Conservation (phyloP, 2,797 vertebrate genomes). For the Chiropotes sagulatus region DNA sequence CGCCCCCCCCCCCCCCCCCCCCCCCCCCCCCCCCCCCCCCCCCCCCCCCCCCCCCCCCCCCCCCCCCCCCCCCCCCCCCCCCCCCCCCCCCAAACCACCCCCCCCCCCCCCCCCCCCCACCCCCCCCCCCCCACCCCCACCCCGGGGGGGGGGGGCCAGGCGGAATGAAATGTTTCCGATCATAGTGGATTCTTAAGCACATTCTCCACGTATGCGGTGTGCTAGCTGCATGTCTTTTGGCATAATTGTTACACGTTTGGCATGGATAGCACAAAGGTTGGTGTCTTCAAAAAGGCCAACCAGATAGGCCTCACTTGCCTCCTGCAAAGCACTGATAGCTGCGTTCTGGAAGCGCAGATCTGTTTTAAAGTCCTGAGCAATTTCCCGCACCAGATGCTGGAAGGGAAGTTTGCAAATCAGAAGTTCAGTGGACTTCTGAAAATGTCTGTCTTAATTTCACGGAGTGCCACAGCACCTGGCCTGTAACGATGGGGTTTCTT, state of each 20-base stretch:
- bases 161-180: neutral
- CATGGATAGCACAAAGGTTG: neutral
- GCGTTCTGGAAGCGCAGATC: slow-evolving; percentile 87
- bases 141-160: too few relatives aligned
- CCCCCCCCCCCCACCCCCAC: too few relatives aligned
- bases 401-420: slow-evolving; percentile 87
- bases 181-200: neutral
- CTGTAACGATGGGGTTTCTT: too few relatives aligned
- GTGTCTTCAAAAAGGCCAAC: neutral
- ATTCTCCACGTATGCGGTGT: neutral
- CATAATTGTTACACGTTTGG: neutral
- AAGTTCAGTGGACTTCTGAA: slow-evolving; percentile 86
- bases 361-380: slow-evolving; percentile 88
- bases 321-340: slow-evolving; percentile 86
- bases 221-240: neutral
- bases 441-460: slow-evolving; percentile 71
- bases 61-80: too few relatives aligned
- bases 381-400: slow-evolving; percentile 86
- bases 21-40: too few relatives aligned
- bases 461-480: too few relatives aligned
- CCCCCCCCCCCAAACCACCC: too few relatives aligned
- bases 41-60: too few relatives aligned
- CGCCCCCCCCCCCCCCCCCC: too few relatives aligned
- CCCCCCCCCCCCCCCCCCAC: too few relatives aligned
- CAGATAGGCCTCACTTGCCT: neutral